Evolutionary conservation across 2,797 vertebrate genomes (phyloP).

Genomic region (Nyctalus aviator): DNA sequence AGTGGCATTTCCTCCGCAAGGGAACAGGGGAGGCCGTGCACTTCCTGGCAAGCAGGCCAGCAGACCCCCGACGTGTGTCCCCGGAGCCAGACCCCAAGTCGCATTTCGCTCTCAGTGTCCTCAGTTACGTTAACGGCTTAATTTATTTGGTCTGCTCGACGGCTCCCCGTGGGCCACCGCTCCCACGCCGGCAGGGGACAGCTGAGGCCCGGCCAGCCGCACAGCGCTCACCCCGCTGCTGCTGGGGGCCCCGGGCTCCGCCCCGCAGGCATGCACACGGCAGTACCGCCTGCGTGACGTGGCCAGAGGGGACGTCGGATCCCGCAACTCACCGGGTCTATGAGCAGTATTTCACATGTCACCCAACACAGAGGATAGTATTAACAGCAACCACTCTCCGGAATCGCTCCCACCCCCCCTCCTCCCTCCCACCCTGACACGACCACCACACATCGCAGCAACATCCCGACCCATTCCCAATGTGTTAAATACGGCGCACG

Average conservation of each 20-base stretch:
- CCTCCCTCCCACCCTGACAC: not conserved
- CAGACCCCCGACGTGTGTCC: not conserved
- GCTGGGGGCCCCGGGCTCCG: not conserved
- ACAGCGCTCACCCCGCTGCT: not conserved
- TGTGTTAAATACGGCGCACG: slow-evolving; percentile 62
- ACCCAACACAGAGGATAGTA: slow-evolving; percentile 40
- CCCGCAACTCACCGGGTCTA: slow-evolving; percentile 70
- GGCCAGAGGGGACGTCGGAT: slow-evolving; percentile 67
- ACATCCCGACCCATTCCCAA: slow-evolving; percentile 59
- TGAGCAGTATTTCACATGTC: slow-evolving; percentile 62
- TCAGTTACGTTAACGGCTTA: slow-evolving; percentile 79
- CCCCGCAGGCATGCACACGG: not conserved
- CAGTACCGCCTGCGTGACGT: not conserved
- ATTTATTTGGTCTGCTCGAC: slow-evolving; percentile 85
- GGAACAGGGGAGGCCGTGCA: not conserved
- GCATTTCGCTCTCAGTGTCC: not conserved
- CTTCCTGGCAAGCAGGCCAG: not conserved
- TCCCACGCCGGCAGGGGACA: slow-evolving; percentile 10
- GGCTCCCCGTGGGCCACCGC: not conserved
- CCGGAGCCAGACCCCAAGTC: not conserved
- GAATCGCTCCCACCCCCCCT: not conserved
- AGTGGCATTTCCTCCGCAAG: not conserved
- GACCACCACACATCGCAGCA: slow-evolving; percentile 14
- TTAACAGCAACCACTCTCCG: slow-evolving; percentile 54
- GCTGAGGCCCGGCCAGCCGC: not conserved